These are phyloP conservation scores for Nothoprocta perdicaria DNA, from an alignment of 2,113 vertebrate genomes.

Conservation along the genomic window DNA sequence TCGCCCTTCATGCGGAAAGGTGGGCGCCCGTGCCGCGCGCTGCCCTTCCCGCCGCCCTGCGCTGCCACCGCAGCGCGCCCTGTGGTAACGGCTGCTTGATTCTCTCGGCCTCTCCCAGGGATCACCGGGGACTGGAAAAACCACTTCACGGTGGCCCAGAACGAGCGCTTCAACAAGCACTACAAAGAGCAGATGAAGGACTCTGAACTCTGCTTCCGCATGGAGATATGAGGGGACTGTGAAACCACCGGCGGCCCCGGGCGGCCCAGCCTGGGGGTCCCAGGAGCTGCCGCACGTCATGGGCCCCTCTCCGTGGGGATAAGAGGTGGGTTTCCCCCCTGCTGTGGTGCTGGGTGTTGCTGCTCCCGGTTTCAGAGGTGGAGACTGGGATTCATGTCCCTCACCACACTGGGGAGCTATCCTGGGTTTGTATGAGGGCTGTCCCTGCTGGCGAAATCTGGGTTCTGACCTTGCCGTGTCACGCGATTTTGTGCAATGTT, in stretches of 20 bases:
- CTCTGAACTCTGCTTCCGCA: slow-evolving; percentile 57
- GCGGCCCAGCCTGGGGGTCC: too few relatives aligned
- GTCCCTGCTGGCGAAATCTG: not conserved
- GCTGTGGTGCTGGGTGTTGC: too few relatives aligned
- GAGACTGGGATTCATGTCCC: not conserved
- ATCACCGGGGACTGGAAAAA: slow-evolving; percentile 76
- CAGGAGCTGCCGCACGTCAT: too few relatives aligned
- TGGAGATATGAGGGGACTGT: slow-evolving; percentile 19
- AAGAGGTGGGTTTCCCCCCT: not conserved
- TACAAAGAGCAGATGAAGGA: slow-evolving; percentile 66
- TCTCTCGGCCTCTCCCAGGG: slow-evolving; percentile 18
- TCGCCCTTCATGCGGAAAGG: slow-evolving; percentile 73
- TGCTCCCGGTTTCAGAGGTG: not conserved
- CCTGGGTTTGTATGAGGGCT: not conserved
- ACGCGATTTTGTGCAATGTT: not conserved
- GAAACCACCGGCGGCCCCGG: too few relatives aligned
- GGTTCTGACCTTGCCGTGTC: not conserved
- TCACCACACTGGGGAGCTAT: not conserved
- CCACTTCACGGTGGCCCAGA: slow-evolving; percentile 74
- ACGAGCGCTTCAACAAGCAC: slow-evolving; percentile 63
- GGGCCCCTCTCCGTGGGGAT: not conserved
- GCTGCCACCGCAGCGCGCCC: not conserved
- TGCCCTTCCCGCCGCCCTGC: too few relatives aligned
- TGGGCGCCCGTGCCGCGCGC: not conserved
- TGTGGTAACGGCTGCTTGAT: not conserved